These are phyloP conservation scores for Paragorgia papillata DNA, from an alignment of 92 coral and sea anemone species.

Conservation along the genomic window DNA sequence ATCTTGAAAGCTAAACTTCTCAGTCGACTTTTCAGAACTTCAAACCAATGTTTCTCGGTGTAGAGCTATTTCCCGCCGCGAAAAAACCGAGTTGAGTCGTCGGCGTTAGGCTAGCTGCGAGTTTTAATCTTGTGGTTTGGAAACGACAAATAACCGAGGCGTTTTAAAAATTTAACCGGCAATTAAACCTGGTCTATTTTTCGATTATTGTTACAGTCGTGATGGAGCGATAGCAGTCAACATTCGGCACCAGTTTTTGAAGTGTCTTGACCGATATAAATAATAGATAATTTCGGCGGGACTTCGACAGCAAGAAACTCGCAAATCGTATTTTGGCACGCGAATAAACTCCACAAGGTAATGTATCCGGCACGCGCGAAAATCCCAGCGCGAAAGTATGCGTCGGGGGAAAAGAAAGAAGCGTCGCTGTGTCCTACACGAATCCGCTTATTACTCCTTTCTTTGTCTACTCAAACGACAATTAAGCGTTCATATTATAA, in stretches of 20 bases:
- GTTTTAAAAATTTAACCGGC: conserved; percentile 38
- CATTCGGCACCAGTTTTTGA: conserved; percentile 27
- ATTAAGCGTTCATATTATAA: conserved; percentile 34
- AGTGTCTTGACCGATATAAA: conserved; percentile 22
- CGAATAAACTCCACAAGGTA: conserved; percentile 12
- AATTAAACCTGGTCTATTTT: conserved; percentile 33
- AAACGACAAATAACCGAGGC: conserved; percentile 14
- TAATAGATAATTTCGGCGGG: conserved; percentile 16
- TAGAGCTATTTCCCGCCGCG: not conserved
- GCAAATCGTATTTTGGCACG: not conserved
- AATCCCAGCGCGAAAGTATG: not conserved
- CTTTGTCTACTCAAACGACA: conserved; percentile 41
- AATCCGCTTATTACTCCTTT: not conserved
- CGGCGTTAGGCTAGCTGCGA: not conserved
- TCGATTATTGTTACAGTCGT: conserved; percentile 22
- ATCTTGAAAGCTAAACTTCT: not conserved
- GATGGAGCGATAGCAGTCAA: conserved; percentile 6
- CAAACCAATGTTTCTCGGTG: not conserved
- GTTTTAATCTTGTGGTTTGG: not conserved
- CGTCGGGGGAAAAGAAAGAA: not conserved
- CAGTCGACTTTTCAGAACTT: not conserved
- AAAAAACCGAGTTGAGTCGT: not conserved
- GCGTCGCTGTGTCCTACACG: not conserved
- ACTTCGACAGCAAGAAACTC: not conserved
- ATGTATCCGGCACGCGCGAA: not conserved